These are phyloP conservation scores for Sipunculus nudus DNA, from an alignment of 2,888 invertebrate genomes.

Conservation along the genomic window DNA sequence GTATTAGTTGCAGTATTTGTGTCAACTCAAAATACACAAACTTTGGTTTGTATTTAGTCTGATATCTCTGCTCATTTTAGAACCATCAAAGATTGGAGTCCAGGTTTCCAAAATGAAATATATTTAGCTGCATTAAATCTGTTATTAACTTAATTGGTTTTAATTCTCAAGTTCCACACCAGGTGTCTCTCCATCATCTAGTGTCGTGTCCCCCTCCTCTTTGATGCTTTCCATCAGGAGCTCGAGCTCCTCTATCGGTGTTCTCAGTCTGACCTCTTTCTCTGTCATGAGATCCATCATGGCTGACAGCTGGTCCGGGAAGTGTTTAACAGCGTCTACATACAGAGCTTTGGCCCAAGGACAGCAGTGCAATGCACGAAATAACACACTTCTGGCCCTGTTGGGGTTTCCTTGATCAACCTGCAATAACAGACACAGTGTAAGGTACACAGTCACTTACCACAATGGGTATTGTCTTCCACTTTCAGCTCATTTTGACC, in stretches of 20 bases:
- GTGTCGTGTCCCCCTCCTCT: constrained; percentile 25
- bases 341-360: constrained; percentile 67
- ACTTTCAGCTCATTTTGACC: no score
- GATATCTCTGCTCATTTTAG: no score
- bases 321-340: constrained; percentile 60
- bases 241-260: constrained; percentile 68
- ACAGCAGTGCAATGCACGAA: constrained; percentile 66
- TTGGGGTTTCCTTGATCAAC: constrained; percentile 44
- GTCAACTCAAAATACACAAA: no score
- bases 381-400: constrained; percentile 62
- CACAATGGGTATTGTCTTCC: neutral
- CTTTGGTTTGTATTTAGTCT: no score
- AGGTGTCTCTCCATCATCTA: no score
- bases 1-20: no score
- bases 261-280: constrained; percentile 65
- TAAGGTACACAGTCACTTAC: neutral
- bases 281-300: constrained; percentile 66
- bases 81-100: no score
- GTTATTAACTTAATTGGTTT: no score
- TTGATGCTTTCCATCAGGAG: constrained; percentile 53
- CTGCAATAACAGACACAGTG: constrained; percentile 42
- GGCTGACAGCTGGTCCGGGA: constrained; percentile 62
- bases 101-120: no score
- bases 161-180: no score
- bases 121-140: no score